Evolutionary conservation across 2,888 invertebrate genomes (phyloP), one percentile per base, ranked within the genome.

Genomic region (Rosalia funebris): DNA sequence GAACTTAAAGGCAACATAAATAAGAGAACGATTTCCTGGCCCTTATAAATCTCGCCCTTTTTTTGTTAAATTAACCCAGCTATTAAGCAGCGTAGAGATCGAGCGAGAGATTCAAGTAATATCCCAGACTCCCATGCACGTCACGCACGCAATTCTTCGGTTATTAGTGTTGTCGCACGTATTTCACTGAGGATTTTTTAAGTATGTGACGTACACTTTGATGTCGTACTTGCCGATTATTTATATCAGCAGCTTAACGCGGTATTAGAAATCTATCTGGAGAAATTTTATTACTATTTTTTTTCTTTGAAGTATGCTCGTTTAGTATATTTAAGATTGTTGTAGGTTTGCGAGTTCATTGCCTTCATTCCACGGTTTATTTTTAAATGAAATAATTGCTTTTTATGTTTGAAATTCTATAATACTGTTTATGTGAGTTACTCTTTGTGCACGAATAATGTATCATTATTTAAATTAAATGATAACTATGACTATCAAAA

Each of bases 131-230:
- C 42, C 48, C 42, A 48, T 14, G 46, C 46, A 32, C 5, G 44
- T 50, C 60, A 55, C 54, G 50, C 55, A 55, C 60, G 34, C 55
- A 10, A 42, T 36, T 42, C 55, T 48, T 60, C 44, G 44, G 54
- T 54, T 60, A 60, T 47, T 47, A 47, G 42, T 32, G 17, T 48
- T 34, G 45, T 37, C 20, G 25, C 16, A 46, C 52, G 53, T 58
- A 58, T 46, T 39, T 53, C 58, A 53, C 36, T 46, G 12, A 36
- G 36, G 32, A 39, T 53, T 58, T 52, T 52, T 15, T 12, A n/a
- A 14, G 42, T 11, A 60, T 44, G 55, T 56, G 50, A 46, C 36
- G 25, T 44, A 14, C 25, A 16, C 41, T 60, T 60, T 56, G 55
- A 60, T 60, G 54, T 34, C 41, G 2, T n/a, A 16, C 37, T 11